A percentile compares a stretch with the other conserved stretches of the same genome.
These are phyloP conservation scores for Eupsilia transversa DNA, from an alignment of 2,888 invertebrate genomes.

Conservation along the genomic window DNA sequence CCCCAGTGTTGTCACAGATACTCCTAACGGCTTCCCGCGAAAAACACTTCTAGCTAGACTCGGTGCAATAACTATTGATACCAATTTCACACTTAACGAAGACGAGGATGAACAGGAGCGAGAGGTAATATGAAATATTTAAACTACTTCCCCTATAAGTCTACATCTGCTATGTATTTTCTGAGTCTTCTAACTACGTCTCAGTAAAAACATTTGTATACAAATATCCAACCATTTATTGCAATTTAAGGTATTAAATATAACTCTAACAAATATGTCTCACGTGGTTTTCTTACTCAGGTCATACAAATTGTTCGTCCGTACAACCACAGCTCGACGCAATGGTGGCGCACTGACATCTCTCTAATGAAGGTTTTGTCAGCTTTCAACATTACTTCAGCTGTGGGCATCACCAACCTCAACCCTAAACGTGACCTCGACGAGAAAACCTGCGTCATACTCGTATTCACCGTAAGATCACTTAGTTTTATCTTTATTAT, in stretches of 20 bases:
- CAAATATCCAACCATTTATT: no score
- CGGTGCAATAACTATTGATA: slow-evolving; percentile 81
- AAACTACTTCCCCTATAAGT: not conserved
- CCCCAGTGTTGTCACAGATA: slow-evolving; percentile 64
- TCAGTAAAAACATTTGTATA: not conserved
- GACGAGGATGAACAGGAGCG: slow-evolving; percentile 87
- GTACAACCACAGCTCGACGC: slow-evolving; percentile 75
- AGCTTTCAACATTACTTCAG: slow-evolving; percentile 78
- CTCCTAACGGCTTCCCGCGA: slow-evolving; percentile 76
- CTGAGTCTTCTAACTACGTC: not conserved
- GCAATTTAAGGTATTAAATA: no score
- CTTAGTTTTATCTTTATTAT: slow-evolving; percentile 6
- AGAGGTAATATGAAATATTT: slow-evolving; percentile 75
- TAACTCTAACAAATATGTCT: no score
- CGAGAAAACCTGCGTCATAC: slow-evolving; percentile 78
- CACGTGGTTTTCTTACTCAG: slow-evolving; percentile 70
- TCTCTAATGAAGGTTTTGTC: slow-evolving; percentile 81
- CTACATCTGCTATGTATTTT: not conserved
- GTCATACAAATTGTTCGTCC: slow-evolving; percentile 83
- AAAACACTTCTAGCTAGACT: slow-evolving; percentile 84
- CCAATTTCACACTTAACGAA: slow-evolving; percentile 81
- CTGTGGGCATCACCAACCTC: slow-evolving; percentile 71
- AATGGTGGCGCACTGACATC: slow-evolving; percentile 84
- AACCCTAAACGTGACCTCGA: slow-evolving; percentile 61
- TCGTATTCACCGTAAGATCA: slow-evolving; percentile 80